Conservation (phyloP, 2,113 vertebrate genomes). For the Paradoxurus hermaphroditus region DNA sequence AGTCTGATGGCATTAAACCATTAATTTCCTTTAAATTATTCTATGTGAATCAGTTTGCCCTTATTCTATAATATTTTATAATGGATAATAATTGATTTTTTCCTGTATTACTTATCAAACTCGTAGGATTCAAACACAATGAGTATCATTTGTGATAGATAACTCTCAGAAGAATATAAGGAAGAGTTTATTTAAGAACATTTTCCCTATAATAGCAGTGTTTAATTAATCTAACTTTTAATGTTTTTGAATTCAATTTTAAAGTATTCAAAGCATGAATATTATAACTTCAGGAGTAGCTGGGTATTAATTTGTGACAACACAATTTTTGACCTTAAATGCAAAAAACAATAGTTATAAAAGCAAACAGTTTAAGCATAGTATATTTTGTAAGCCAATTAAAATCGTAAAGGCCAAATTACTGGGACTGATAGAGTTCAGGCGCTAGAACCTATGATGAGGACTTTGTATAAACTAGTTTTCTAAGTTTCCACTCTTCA, state of each 20-base stretch:
- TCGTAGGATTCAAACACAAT: background rate
- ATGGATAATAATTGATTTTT: background rate
- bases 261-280: background rate
- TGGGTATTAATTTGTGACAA: background rate
- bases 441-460: background rate
- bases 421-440: background rate
- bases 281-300: background rate
- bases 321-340: background rate
- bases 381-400: background rate
- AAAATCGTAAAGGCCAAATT: background rate
- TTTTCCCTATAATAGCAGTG: background rate
- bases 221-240: background rate
- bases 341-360: background rate
- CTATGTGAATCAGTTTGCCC: background rate
- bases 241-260: background rate
- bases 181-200: background rate
- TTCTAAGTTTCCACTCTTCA: background rate
- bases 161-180: background rate
- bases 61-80: background rate
- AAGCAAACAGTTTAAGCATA: background rate
- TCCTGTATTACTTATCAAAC: background rate
- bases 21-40: constrained; percentile 2
- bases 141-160: background rate
- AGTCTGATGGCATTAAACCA: background rate
- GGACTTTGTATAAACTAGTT: background rate